Evolutionary conservation across 2,797 vertebrate species (phyloP), one percentile per base, ranked within the genome.

Genomic region (Centroberyx gerrardi): DNA sequence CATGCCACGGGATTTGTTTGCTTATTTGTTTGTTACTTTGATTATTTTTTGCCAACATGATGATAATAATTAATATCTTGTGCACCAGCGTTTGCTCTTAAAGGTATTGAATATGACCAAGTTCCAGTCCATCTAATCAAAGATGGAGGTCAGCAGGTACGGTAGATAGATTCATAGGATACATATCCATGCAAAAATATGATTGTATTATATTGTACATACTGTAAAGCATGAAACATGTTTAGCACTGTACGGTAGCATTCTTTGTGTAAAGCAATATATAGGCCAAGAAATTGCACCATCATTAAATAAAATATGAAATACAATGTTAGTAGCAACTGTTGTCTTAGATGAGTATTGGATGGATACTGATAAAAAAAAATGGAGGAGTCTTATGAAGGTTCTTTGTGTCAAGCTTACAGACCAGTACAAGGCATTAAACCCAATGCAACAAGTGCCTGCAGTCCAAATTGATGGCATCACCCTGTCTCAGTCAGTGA

Each of bases 371-470:
- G 17, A 14, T 46, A 29, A 2, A 46, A 18, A 27, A 5, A 2
- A n/a, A 56, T 53, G 33, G 18, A 51, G 17, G 2, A 18, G 3
- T 72, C n/a, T 71, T 1, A 70, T 29, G 36, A 31, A 48, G 6
- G 0, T 36, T 69, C 36, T 82, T 17, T 65, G 0, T 90, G 28
- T 82, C 72, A 86, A 99, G 98, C 89, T 94, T 49, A 94, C 95
- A 22, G 63, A 95, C 62, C 91, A 97, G 70, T 99, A 95, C 92
- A 95, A 94, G 92, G 48, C 79, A 49, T 38, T 98, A 69, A 99
- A 99, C 90, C 97, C 98, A 55, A 99, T 99, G 98, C 94, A 95
- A 80, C 98, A 99, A 95, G 98, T 99, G 33, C 98, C 98, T 71
- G 90, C 93, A 49, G 91, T 99, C 81, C 95, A 95, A 91, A 98